Base-by-base conservation (phyloP, 2,888 invertebrate species). In the Latheticus oryzae region DNA sequence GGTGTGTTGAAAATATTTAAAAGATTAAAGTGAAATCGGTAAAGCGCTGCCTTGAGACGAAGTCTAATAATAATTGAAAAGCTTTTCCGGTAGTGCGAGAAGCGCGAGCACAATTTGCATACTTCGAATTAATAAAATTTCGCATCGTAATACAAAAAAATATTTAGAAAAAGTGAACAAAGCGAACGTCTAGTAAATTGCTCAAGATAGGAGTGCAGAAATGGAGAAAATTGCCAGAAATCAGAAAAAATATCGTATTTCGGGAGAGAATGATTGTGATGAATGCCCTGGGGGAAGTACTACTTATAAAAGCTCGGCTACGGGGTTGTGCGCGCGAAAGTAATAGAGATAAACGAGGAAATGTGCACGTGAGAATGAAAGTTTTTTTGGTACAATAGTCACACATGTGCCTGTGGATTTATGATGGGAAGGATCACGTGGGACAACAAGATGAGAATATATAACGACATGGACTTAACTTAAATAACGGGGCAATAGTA, bases 271-370 rank as follows among this genome's bases (percentile, higher is more conserved):
- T 66, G 69, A 68, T 71, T 68, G 66, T 68, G 68, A 68, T 68
- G 65, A 68, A 71, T 67, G 66, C 65, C 65, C 57, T 60, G 40
- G 56, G 51, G 60, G 47, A 58, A 55, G 45, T 58, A 51, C 54
- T 65, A 62, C 64, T 67, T 66, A 66, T 56, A 62, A 58, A 67
- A 64, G 52, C 63, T 38, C 48, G 38, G 47, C 66, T 42, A 13
- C 53, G n/a, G 28, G 61, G 11, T 16, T 62, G 5, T 12, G 43
- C n/a, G n/a, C 42, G 53, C 38, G 40, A 53, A 65, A 63, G 65
- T 68, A 67, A 68, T 68, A 64, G 66, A 68, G 68, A 68, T 65
- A 68, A 68, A 66, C 65, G 68, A 56, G 55, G 50, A 63, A 63
- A 62, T 62, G 64, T 62, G 62, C 63, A 65, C 64, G 65, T 64